Conservation (phyloP, 1,140 invertebrate species). For the Hesperophylax magnus region DNA sequence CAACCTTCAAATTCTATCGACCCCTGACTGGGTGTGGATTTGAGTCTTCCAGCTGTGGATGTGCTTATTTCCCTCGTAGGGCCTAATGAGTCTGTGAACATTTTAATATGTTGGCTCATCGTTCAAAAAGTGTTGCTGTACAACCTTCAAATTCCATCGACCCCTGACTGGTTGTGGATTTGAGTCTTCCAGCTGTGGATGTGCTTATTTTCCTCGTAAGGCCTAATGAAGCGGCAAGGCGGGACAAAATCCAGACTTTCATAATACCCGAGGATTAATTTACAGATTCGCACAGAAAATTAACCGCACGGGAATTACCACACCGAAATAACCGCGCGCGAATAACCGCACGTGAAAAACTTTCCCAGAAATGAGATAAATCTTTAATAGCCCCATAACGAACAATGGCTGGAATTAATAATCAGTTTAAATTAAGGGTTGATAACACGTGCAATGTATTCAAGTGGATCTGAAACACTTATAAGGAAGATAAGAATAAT, state of each 20-base stretch:
- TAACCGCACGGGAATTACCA: background rate
- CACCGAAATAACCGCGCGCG: background rate
- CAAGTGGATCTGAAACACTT: background rate
- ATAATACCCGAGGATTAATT: conserved; percentile 6
- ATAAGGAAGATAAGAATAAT: too few species aligned
- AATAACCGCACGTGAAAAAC: too few species aligned
- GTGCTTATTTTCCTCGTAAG: conserved; percentile 4
- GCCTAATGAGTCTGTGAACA: too few species aligned
- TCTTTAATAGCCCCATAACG: background rate
- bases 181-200: background rate
- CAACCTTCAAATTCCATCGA: too few species aligned
- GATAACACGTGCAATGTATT: background rate
- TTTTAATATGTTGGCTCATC: too few species aligned
- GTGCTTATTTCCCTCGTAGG: too few species aligned
- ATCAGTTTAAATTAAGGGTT: background rate
- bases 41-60: too few species aligned
- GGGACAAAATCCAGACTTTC: background rate
- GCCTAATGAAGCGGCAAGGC: background rate
- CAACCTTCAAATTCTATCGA: too few species aligned
- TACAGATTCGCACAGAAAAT: conserved; percentile 12
- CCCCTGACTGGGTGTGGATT: too few species aligned
- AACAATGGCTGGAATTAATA: background rate
- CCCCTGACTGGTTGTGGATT: too few species aligned
- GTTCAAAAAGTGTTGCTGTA: too few species aligned
- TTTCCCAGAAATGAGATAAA: background rate